phyloP scores from a whole-genome alignment of 2,888 invertebrate species.

The Tridacna gigas region DNA sequence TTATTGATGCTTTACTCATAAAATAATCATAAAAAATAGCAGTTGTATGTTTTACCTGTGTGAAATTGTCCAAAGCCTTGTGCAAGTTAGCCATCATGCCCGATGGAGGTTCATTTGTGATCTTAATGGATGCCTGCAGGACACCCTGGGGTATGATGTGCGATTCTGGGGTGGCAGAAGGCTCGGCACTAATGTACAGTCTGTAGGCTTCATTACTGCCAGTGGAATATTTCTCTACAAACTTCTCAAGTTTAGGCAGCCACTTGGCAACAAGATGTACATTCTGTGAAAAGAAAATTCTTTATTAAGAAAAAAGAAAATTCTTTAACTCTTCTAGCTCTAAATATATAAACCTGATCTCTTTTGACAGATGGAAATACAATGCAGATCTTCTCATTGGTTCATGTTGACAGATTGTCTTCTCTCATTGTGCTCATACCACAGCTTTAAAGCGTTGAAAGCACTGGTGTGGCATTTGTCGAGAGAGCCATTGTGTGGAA shows the following conservation, averaged over 20 bases:
- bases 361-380: too few species aligned
- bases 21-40: too few species aligned
- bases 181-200: constrained; percentile 97
- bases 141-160: constrained; percentile 98
- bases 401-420: too few species aligned
- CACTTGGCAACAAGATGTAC: constrained; percentile 98
- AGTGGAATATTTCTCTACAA: constrained; percentile 93
- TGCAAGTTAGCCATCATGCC: constrained; percentile 98
- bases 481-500: too few species aligned
- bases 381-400: too few species aligned
- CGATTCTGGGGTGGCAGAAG: constrained; percentile 93
- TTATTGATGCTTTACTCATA: too few species aligned
- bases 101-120: constrained; percentile 98
- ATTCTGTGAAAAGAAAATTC: constrained; percentile 88
- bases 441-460: too few species aligned
- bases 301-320: too few species aligned
- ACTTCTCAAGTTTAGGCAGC: constrained; percentile 95
- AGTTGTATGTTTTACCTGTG: constrained; percentile 87
- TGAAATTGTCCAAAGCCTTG: constrained; percentile 97
- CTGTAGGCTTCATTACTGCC: constrained; percentile 93
- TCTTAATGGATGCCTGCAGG: constrained; percentile 97
- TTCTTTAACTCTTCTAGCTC: too few species aligned
- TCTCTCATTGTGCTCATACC: too few species aligned
- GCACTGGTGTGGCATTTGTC: too few species aligned
- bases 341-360: too few species aligned